Base-by-base conservation (phyloP, 2,797 vertebrate genomes). In the Pagetopsis macropterus region DNA sequence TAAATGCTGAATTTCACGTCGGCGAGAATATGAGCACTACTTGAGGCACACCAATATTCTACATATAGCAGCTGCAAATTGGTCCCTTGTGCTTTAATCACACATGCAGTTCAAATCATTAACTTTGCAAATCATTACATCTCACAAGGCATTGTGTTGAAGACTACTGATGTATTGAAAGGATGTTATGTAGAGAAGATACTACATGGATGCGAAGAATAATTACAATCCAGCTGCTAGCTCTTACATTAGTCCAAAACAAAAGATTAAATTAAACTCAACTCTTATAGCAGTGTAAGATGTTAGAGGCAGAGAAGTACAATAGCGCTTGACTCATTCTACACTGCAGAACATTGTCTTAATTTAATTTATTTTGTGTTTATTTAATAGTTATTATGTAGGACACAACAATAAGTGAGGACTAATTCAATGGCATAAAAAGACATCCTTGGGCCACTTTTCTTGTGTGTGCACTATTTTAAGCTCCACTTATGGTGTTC, bases 341-440 rank as follows among this genome's bases (percentile, higher is more conserved):
- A 75, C 76, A 78, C 72, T 93, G 92, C 91, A 94, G 95, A 96
- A 95, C 91, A 94, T 94, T 94, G 95, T 97, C 95, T 94, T 96
- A 95, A 97, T 97, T 97, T 92, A 92, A 96, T 95, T 96, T 95
- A 98, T 97, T 96, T 96, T 93, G 93, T 95, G 95, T 97, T 97
- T 96, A 97, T 94, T 96, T 94, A 95, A 96, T 95, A 94, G 95
- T 96, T 97, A 95, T 93, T 91, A 92, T 93, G 88, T 96, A 95
- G 95, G 93, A 94, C 96, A 96, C 94, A 95, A 93, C 94, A 94
- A 84, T 86, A 87, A 95, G 94, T 94, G 95, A 93, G 94, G 92
- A 89, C 68, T 93, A 96, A 97, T 96, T 97, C 96, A 97, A 96
- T 97, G 96, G 97, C 94, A 94, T 93, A 95, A 94, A 95, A 94